phyloP scores from a whole-genome alignment of 2,113 vertebrate species.

The Ophiodon elongatus region DNA sequence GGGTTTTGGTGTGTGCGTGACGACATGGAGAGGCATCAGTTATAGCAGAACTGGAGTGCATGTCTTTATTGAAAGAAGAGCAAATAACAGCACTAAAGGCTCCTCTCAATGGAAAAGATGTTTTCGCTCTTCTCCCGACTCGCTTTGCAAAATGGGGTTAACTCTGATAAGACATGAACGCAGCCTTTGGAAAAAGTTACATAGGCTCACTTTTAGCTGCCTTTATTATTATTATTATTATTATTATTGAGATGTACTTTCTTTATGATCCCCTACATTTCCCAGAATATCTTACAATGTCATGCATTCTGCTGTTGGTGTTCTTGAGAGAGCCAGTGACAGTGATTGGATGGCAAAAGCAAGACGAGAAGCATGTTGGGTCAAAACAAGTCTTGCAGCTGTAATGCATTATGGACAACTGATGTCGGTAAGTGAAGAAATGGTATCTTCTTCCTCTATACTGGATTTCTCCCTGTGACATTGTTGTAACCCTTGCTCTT shows the following conservation, averaged over 20 bases:
- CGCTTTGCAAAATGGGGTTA: neutral
- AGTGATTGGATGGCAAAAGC: conserved; percentile 5
- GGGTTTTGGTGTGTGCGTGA: too few relatives aligned
- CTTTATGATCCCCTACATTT: conserved; percentile 21
- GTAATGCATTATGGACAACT: neutral
- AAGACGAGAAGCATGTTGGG: neutral
- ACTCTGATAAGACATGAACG: neutral
- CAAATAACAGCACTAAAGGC: neutral
- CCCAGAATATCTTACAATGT: conserved; percentile 4
- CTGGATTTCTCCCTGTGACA: neutral
- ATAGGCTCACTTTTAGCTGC: neutral
- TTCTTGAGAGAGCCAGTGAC: neutral
- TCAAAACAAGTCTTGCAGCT: conserved; percentile 1
- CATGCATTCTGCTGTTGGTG: conserved; percentile 13
- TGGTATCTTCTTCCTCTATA: neutral
- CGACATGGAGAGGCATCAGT: too few relatives aligned
- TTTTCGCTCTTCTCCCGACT: neutral
- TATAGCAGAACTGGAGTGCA: neutral
- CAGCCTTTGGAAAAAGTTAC: neutral
- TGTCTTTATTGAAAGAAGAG: neutral
- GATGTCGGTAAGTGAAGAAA: neutral
- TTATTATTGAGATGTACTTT: neutral
- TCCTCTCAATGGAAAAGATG: neutral
- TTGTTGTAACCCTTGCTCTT: neutral
- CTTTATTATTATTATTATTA: neutral